phyloP scores from a whole-genome alignment of 2,797 vertebrate genomes.

The Anabacerthia variegaticeps region DNA sequence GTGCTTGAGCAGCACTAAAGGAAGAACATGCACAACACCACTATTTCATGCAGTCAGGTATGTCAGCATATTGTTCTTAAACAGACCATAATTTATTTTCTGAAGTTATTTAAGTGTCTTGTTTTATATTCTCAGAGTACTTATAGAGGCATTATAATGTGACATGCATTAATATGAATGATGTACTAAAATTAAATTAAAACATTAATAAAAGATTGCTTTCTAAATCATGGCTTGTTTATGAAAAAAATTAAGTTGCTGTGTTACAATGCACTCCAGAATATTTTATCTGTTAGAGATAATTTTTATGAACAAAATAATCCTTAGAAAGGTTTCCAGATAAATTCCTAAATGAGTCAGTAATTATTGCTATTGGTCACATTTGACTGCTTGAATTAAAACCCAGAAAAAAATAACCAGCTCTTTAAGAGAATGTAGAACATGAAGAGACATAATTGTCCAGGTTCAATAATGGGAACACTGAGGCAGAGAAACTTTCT shows the following conservation, averaged over 20 bases:
- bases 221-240: background rate
- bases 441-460: background rate
- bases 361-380: background rate
- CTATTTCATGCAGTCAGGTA: background rate
- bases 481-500: background rate
- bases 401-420: background rate
- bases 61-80: background rate
- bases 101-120: background rate
- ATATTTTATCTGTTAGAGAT: background rate
- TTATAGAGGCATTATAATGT: background rate
- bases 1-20: background rate
- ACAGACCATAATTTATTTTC: background rate
- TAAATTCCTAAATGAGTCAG: background rate
- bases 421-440: background rate
- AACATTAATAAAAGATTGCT: background rate
- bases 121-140: background rate
- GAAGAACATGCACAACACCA: background rate
- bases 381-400: background rate
- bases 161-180: background rate
- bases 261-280: background rate
- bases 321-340: background rate
- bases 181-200: constrained; percentile 16
- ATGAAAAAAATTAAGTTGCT: background rate
- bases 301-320: background rate
- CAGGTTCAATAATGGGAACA: background rate